Evolutionary conservation across 2,888 invertebrate genomes (phyloP).

Genomic region (Beris chalybata): DNA sequence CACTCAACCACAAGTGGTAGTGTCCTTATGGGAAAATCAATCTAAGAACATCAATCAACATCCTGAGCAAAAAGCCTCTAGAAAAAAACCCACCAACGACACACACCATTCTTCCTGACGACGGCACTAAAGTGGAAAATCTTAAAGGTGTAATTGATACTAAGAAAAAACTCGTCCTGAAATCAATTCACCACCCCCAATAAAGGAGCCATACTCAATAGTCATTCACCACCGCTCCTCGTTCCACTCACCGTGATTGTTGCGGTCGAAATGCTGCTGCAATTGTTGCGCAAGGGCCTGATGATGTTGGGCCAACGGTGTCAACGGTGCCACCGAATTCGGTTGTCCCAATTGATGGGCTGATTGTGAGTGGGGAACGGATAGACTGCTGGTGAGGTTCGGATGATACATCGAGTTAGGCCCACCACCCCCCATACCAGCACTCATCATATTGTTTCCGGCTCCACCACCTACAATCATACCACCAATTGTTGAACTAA

Average conservation of each 20-base stretch:
- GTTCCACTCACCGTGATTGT: conserved; percentile 54
- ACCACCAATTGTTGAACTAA: conserved; percentile 42
- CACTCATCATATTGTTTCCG: conserved; percentile 15
- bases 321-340: conserved; percentile 46
- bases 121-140: no score
- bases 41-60: no score
- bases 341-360: conserved; percentile 51
- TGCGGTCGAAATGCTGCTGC: conserved; percentile 62
- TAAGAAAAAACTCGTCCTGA: no score
- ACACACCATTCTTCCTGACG: no score
- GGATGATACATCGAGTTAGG: conserved; percentile 44
- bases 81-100: no score
- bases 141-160: no score
- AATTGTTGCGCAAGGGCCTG: conserved; percentile 64
- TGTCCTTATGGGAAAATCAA: no score
- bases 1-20: no score
- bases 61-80: no score
- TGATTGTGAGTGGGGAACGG: conserved; percentile 56
- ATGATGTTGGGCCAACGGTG: conserved; percentile 63
- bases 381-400: conserved; percentile 36
- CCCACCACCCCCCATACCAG: conserved; percentile 48
- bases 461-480: conserved; percentile 36
- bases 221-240: no score
- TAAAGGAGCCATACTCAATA: no score
- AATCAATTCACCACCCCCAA: no score